These are phyloP conservation scores for Rutpela maculata DNA, from an alignment of 2,888 invertebrate species.

Conservation along the genomic window DNA sequence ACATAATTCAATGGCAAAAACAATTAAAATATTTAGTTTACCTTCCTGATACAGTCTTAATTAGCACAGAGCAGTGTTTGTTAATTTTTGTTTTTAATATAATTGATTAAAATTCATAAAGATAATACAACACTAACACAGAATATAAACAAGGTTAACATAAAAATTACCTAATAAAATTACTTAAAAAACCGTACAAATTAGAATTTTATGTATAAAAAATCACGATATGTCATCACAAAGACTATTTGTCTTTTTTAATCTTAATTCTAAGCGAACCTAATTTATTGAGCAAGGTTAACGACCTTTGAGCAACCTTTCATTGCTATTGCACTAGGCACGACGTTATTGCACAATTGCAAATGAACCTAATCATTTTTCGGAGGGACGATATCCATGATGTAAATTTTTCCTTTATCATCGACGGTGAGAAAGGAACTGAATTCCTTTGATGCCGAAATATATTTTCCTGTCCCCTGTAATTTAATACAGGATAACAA, in stretches of 20 bases:
- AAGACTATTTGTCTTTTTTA: constrained; percentile 34
- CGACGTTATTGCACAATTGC: constrained; percentile 26
- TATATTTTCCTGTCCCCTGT: constrained; percentile 68
- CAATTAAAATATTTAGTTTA: background rate
- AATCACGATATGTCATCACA: constrained; percentile 44
- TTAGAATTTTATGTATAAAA: constrained; percentile 26
- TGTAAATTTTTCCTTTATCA: constrained; percentile 78
- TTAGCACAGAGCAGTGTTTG: background rate
- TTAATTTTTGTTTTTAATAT: background rate
- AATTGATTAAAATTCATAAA: constrained; percentile 8
- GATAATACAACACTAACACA: background rate
- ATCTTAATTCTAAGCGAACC: constrained; percentile 25
- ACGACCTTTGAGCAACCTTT: constrained; percentile 47
- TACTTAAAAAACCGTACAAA: constrained; percentile 28
- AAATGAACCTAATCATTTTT: constrained; percentile 19
- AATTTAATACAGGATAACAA: constrained; percentile 71
- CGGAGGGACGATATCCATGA: constrained; percentile 73
- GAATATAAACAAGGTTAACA: constrained; percentile 14
- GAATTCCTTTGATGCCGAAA: constrained; percentile 73
- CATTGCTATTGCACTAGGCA: constrained; percentile 48
- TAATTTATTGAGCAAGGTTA: constrained; percentile 45
- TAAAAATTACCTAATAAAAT: constrained; percentile 32
- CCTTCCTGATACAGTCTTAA: background rate
- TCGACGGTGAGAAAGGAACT: constrained; percentile 79
- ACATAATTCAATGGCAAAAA: background rate